A percentile compares a stretch with the other conserved stretches of the same genome.
Conservation (phyloP, 1,140 invertebrate species). For the Orius laevigatus region DNA sequence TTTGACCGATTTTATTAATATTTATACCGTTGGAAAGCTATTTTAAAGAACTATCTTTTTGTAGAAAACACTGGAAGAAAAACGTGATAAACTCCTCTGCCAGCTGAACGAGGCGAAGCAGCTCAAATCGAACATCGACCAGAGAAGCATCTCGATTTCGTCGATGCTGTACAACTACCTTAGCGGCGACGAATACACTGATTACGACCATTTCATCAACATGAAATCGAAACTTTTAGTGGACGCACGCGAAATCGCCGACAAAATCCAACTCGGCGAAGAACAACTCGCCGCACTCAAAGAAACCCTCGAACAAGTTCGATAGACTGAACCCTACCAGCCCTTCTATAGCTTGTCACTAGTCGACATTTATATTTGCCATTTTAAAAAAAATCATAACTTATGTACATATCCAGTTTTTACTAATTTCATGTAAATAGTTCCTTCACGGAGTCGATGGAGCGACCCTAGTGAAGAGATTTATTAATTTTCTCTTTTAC, state of each 20-base stretch:
- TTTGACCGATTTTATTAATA: too few relatives aligned
- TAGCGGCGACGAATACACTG: conserved; percentile 54
- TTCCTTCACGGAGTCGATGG: conserved; percentile 11
- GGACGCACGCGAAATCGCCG: conserved; percentile 67
- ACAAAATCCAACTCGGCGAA: conserved; percentile 73
- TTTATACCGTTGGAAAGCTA: too few relatives aligned
- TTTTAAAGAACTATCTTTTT: not conserved
- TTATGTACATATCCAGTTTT: not conserved
- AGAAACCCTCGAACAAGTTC: conserved; percentile 31
- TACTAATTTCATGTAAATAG: not conserved
- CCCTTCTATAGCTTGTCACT: conserved; percentile 9
- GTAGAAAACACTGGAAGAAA: conserved; percentile 51
- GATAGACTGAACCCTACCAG: conserved; percentile 3
- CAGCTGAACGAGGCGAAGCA: conserved; percentile 74
- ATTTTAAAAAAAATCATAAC: not conserved
- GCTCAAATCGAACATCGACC: conserved; percentile 69
- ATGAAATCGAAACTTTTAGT: conserved; percentile 85
- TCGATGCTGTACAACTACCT: conserved; percentile 59
- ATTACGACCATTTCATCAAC: conserved; percentile 77
- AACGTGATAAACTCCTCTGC: conserved; percentile 57
- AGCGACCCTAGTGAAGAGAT: conserved; percentile 7
- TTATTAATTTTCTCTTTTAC: not conserved
- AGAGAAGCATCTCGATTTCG: conserved; percentile 56
- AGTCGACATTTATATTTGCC: conserved; percentile 7
- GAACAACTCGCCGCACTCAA: conserved; percentile 62